Percentiles rank a stretch among this genome's conserved stretches.
Conservation (phyloP, 1,140 invertebrate genomes). For the Drosophila lacertosa region DNA sequence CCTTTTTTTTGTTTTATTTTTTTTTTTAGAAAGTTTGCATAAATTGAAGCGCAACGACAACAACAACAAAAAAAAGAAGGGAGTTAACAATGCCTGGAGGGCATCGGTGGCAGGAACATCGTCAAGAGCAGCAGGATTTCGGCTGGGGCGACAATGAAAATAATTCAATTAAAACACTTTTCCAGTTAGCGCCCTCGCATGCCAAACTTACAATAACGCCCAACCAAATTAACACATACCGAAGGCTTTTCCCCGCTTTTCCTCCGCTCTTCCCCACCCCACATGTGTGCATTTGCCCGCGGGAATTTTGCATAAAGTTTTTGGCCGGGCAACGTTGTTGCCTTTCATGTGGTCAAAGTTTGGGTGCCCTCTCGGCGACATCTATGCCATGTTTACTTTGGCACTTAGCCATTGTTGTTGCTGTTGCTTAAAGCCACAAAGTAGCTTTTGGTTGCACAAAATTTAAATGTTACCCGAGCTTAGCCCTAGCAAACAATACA, state of each 20-base stretch:
- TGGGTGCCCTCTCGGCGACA: conserved; percentile 48
- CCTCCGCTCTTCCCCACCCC: neutral
- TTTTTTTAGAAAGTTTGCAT: conserved; percentile 75
- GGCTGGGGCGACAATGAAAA: conserved; percentile 77
- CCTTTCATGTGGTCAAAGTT: conserved; percentile 65
- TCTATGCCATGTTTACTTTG: conserved; percentile 78
- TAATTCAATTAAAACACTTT: conserved; percentile 84
- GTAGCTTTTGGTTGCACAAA: conserved; percentile 57
- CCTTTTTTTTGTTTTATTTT: conserved; percentile 28
- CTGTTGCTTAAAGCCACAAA: conserved; percentile 75
- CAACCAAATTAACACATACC: conserved; percentile 80
- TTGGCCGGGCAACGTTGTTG: conserved; percentile 26
- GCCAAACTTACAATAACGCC: conserved; percentile 80
- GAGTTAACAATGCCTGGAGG: conserved; percentile 76
- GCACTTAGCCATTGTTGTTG: conserved; percentile 60
- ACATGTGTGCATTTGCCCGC: conserved; percentile 50
- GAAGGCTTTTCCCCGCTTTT: neutral
- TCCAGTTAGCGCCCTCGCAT: conserved; percentile 70
- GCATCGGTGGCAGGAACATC: conserved; percentile 17
- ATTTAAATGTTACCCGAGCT: conserved; percentile 67
- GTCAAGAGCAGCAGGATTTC: conserved; percentile 34
- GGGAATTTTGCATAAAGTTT: conserved; percentile 66
- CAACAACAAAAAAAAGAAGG: conserved; percentile 58
- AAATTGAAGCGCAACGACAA: no score
- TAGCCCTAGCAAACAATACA: conserved; percentile 21